phyloP scores from a whole-genome alignment of 1,140 invertebrate species.

The Drosophila kepulauana region DNA sequence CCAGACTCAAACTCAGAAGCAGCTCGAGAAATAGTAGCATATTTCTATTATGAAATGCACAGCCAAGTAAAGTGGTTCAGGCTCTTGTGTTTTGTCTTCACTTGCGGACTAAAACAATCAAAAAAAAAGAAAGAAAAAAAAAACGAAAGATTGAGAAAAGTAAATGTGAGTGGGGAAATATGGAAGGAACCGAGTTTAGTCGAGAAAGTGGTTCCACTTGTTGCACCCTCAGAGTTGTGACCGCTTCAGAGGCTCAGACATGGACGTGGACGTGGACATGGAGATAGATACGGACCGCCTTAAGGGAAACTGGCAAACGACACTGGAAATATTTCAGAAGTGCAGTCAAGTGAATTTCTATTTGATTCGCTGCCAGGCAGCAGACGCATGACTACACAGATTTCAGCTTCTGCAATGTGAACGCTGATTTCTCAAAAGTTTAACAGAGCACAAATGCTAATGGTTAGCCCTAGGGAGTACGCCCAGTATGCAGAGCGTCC shows the following conservation, averaged over 20 bases:
- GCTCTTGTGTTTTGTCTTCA: conserved; percentile 21
- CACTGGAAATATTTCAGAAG: conserved; percentile 52
- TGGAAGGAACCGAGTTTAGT: not conserved
- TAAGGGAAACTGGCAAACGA: conserved; percentile 23
- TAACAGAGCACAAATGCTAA: conserved; percentile 38
- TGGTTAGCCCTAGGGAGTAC: conserved; percentile 32
- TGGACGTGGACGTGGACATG: not conserved
- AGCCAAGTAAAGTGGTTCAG: conserved; percentile 33
- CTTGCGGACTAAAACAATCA: conserved; percentile 36
- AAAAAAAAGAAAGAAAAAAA: conserved; percentile 2
- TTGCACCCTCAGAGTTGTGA: conserved; percentile 57
- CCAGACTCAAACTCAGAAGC: not conserved
- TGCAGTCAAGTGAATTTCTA: conserved; percentile 64
- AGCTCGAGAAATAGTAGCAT: conserved; percentile 28
- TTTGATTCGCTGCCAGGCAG: conserved; percentile 44
- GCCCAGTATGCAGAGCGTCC: not conserved
- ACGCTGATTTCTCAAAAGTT: conserved; percentile 34
- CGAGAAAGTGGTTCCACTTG: conserved; percentile 30
- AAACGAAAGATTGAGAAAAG: not conserved
- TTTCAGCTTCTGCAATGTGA: conserved; percentile 23
- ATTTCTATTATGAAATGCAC: conserved; percentile 55
- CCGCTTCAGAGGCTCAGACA: conserved; percentile 20
- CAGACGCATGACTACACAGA: conserved; percentile 33
- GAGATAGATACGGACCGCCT: conserved; percentile 17
- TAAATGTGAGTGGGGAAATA: not conserved